Base-by-base conservation (phyloP, 1,140 invertebrate genomes). In the Drosophila lacertosa region DNA sequence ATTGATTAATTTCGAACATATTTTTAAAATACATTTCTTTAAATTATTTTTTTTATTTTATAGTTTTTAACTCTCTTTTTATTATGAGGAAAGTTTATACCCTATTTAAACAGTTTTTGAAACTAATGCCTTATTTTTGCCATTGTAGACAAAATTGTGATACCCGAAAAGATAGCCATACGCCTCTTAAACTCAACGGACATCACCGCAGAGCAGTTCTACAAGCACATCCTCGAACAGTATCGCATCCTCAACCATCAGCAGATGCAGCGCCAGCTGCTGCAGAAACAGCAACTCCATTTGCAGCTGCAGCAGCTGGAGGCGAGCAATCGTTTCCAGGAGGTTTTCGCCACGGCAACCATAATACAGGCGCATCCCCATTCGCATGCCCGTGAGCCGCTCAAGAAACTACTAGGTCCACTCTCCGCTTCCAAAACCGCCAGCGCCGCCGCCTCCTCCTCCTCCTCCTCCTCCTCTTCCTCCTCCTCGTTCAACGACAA, bases 151-250 rank as follows among this genome's bases (percentile, higher is more conserved):
- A 91, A 89, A 90, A 89, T 91, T 88, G 89, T 91, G 78, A 91
- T 91, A 89, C 90, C 90, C 68, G 90, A 91, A 68, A 88, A 91
- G 81, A 91, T 91, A 35, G 90, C 90, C 62, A 91, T 91, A 66
- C 88, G 84, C 48, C 74, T 91, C 62, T 57, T 91, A 10, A 91
- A 91, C 68, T 88, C 84, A 77, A 90, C 90, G 64, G 90, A 91
- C 79, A 82, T 91, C 54, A 89, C 77, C 67, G 88, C 88, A 32
- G 90, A 91, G 74, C 84, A 90, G 88, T 91, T 91, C 77, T 91
- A 91, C 65, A 86, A 74, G 68, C 84, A 90, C 65, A 91, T 91
- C 58, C 73, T 90, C 44, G 89, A 91, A 29, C 89, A 91, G 65
- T 91, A 91, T 59, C 89, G 89, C 70, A 74, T 89, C 64, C 79